These are phyloP conservation scores for Erpetoichthys calabaricus DNA, from an alignment of 2,797 vertebrate genomes.

Conservation along the genomic window DNA sequence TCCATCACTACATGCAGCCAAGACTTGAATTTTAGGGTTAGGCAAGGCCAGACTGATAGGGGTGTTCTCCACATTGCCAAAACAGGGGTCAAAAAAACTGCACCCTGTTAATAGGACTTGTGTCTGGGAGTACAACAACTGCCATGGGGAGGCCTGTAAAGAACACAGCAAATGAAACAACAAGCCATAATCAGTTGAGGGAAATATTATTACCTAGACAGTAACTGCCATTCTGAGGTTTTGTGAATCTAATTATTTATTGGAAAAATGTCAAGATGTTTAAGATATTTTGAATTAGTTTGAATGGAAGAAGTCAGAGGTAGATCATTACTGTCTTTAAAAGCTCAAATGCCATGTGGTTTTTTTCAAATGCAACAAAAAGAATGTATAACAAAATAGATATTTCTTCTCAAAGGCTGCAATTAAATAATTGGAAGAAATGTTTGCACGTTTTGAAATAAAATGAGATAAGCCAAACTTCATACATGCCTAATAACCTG, in stretches of 20 bases:
- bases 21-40: conserved; percentile 30
- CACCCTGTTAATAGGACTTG: conserved; percentile 33
- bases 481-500: conserved; percentile 46
- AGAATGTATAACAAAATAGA: neutral
- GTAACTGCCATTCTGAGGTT: too few relatives aligned
- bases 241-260: too few relatives aligned
- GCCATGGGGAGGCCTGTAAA: conserved; percentile 34
- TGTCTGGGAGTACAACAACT: conserved; percentile 32
- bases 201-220: neutral
- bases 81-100: conserved; percentile 42
- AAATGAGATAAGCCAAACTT: too few relatives aligned
- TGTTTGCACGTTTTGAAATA: too few relatives aligned
- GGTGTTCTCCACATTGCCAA: conserved; percentile 15
- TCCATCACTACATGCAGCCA: conserved; percentile 49
- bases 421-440: too few relatives aligned
- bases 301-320: neutral
- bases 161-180: neutral
- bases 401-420: neutral
- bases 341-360: neutral
- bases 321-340: neutral
- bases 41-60: conserved; percentile 5
- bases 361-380: neutral
- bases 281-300: neutral
- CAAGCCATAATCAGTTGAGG: neutral
- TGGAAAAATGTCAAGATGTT: too few relatives aligned